Conservation (phyloP, 2,113 vertebrate species). For the Acanthisitta chloris region DNA sequence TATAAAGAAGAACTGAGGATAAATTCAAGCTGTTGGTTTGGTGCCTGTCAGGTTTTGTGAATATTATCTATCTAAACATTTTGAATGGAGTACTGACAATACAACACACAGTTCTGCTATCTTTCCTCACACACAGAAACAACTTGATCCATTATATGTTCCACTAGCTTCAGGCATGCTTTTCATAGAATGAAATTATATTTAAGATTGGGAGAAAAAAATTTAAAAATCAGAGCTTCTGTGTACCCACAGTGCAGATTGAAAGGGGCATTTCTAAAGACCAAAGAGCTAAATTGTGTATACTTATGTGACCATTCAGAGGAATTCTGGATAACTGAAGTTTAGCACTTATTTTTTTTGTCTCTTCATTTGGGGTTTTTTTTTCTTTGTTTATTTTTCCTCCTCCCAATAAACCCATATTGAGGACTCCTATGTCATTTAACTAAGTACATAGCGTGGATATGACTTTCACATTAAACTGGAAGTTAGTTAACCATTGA, state of each 20-base stretch:
- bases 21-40: slow-evolving; percentile 21
- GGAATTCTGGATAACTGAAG: background rate
- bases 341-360: background rate
- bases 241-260: background rate
- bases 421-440: background rate
- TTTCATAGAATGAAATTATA: background rate
- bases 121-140: background rate
- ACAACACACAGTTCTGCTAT: background rate
- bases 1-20: background rate
- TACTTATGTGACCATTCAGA: background rate
- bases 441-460: background rate
- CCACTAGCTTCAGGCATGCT: background rate
- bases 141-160: background rate
- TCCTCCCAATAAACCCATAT: too few species aligned
- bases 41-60: background rate
- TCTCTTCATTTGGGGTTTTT: too few species aligned
- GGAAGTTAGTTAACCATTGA: background rate
- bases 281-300: background rate
- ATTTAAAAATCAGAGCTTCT: background rate
- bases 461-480: background rate
- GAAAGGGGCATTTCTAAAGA: background rate
- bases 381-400: too few species aligned
- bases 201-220: background rate
- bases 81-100: background rate
- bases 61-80: slow-evolving; percentile 22